These are phyloP conservation scores for Dichetophora obliterata DNA, from an alignment of 2,888 invertebrate genomes.

Conservation along the genomic window DNA sequence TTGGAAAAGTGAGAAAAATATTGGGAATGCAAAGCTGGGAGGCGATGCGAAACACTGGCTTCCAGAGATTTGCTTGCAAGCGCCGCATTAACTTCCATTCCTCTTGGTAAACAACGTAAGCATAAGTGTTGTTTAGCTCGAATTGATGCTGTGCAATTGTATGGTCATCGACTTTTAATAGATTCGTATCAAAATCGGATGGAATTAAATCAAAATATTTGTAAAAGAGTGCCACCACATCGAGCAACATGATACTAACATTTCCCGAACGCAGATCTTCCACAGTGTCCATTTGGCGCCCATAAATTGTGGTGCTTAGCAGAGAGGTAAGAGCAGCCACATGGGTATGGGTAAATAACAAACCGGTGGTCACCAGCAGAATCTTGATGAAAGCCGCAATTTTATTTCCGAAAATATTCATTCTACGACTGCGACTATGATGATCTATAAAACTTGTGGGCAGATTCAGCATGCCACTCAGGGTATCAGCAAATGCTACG, in stretches of 20 bases:
- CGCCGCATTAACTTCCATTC: slow-evolving; percentile 52
- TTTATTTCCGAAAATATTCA: background rate
- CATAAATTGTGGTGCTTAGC: slow-evolving; percentile 51
- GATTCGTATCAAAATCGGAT: slow-evolving; percentile 27
- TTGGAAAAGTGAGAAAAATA: slow-evolving; percentile 56
- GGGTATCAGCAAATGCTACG: slow-evolving; percentile 35
- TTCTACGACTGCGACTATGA: background rate
- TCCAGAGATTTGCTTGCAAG: slow-evolving; percentile 47
- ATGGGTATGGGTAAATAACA: slow-evolving; percentile 44
- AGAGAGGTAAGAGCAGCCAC: slow-evolving; percentile 48
- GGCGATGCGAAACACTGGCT: slow-evolving; percentile 50
- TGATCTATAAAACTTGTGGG: slow-evolving; percentile 24
- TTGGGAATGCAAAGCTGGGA: slow-evolving; percentile 52
- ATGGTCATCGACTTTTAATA: slow-evolving; percentile 49
- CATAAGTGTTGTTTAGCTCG: slow-evolving; percentile 50
- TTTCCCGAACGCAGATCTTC: slow-evolving; percentile 49
- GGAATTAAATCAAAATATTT: slow-evolving; percentile 49
- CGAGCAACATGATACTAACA: slow-evolving; percentile 46
- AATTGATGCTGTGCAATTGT: slow-evolving; percentile 49
- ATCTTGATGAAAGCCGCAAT: slow-evolving; percentile 29
- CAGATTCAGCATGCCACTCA: slow-evolving; percentile 46
- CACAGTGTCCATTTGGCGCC: slow-evolving; percentile 47
- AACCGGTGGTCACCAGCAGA: slow-evolving; percentile 45
- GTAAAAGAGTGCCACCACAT: slow-evolving; percentile 43
- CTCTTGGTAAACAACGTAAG: slow-evolving; percentile 60